Evolutionary conservation across 2,888 invertebrate genomes (phyloP).

Genomic region (Drosophila paranaensis): DNA sequence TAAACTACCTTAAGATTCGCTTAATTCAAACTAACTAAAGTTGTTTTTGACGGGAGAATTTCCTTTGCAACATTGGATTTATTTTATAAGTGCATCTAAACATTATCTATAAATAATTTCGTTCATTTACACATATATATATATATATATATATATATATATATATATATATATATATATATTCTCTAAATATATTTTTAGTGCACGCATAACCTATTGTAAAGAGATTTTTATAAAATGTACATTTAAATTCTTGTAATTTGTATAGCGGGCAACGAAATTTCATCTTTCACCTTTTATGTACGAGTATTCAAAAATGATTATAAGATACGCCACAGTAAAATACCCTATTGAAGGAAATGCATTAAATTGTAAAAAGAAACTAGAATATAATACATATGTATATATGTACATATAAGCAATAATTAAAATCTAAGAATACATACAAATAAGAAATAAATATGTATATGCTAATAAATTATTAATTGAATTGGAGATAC

Average conservation of each 20-base stretch:
- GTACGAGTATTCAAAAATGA: constrained; percentile 20
- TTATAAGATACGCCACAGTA: neutral
- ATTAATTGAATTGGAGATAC: no score
- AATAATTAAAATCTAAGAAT: no score
- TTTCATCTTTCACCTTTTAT: constrained; percentile 58
- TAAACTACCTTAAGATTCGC: constrained; percentile 81
- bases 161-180: constrained; percentile 10
- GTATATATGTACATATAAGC: no score
- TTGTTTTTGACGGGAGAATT: constrained; percentile 55
- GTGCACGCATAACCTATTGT: constrained; percentile 68
- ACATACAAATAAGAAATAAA: no score
- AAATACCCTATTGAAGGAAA: neutral
- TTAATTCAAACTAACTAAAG: constrained; percentile 83
- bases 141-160: constrained; percentile 3
- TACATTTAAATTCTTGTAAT: constrained; percentile 54
- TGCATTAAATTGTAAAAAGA: no score
- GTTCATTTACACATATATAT: constrained; percentile 2
- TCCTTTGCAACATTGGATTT: constrained; percentile 66
- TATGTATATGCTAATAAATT: no score
- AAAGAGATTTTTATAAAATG: constrained; percentile 57
- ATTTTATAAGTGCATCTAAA: constrained; percentile 67
- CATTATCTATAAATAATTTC: constrained; percentile 57
- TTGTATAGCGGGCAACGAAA: constrained; percentile 48
- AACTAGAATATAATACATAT: no score
- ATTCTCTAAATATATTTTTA: constrained; percentile 59